These are phyloP conservation scores for Discoglossus pictus DNA, from an alignment of 2,797 vertebrate genomes.

Conservation along the genomic window DNA sequence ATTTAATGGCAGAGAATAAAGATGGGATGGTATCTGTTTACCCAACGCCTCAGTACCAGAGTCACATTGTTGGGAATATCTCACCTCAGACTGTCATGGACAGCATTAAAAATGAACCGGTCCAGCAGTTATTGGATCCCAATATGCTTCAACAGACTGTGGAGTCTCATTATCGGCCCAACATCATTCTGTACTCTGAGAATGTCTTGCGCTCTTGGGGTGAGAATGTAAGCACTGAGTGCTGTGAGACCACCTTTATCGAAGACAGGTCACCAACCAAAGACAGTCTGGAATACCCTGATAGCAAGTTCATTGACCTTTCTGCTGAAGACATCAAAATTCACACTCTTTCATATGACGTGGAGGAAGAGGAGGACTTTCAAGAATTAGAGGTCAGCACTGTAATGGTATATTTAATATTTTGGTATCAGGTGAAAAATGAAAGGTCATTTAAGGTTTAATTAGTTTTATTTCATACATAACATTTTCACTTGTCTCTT, in stretches of 20 bases:
- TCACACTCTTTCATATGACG: conserved; percentile 86
- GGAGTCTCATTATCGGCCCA: conserved; percentile 77
- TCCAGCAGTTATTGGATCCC: conserved; percentile 85
- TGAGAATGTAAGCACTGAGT: conserved; percentile 71
- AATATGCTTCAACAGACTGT: conserved; percentile 76
- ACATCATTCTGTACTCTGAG: conserved; percentile 85
- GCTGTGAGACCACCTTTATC: conserved; percentile 92
- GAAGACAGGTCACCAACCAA: conserved; percentile 77
- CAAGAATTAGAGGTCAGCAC: conserved; percentile 89
- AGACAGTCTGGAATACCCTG: conserved; percentile 77
- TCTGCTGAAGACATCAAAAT: conserved; percentile 82
- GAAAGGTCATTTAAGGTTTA: neutral
- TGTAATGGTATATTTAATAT: neutral
- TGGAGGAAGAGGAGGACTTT: conserved; percentile 88
- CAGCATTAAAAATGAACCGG: conserved; percentile 59
- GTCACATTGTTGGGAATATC: conserved; percentile 63
- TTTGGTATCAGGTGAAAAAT: neutral
- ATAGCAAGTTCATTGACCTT: conserved; percentile 83
- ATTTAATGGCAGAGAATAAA: conserved; percentile 73
- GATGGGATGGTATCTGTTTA: conserved; percentile 80
- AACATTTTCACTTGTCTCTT: neutral
- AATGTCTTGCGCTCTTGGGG: conserved; percentile 78
- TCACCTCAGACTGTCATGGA: conserved; percentile 59
- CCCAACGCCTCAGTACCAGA: conserved; percentile 81
- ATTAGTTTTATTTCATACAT: neutral